These are phyloP conservation scores for Clarias gariepinus DNA, from an alignment of 2,113 vertebrate genomes.

Conservation along the genomic window DNA sequence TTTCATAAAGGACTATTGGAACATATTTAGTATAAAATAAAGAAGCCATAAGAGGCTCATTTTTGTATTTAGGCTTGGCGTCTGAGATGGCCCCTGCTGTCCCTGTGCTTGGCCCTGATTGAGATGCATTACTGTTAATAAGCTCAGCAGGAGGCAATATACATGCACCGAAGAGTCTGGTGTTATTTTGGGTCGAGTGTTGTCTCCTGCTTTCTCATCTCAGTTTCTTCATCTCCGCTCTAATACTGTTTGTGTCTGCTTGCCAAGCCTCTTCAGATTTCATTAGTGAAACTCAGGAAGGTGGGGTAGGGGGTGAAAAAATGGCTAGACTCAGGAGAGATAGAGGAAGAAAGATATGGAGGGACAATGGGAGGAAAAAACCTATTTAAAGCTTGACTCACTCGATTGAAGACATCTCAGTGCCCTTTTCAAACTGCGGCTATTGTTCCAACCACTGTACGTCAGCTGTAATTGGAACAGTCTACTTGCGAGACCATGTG, in stretches of 20 bases:
- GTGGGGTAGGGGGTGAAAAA: constrained; percentile 34
- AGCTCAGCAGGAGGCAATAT: constrained; percentile 36
- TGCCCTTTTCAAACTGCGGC: constrained; percentile 60
- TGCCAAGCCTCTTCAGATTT: constrained; percentile 75
- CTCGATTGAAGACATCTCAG: constrained; percentile 70
- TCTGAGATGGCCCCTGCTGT: constrained; percentile 25
- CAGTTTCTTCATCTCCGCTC: constrained; percentile 71
- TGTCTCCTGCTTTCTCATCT: constrained; percentile 70
- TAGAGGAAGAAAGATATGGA: constrained; percentile 11
- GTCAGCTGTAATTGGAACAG: constrained; percentile 57
- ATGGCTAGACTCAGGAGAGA: constrained; percentile 18
- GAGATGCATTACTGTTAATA: constrained; percentile 42
- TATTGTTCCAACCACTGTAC: constrained; percentile 52
- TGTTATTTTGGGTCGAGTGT: constrained; percentile 54
- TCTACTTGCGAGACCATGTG: constrained; percentile 33
- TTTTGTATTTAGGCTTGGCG: not conserved
- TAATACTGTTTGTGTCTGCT: constrained; percentile 74
- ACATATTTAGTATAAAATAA: constrained; percentile 23
- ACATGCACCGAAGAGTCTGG: constrained; percentile 34
- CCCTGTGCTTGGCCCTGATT: constrained; percentile 36
- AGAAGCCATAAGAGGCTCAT: constrained; percentile 6
- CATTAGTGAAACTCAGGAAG: constrained; percentile 63
- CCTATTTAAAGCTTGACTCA: constrained; percentile 66
- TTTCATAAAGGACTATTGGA: constrained; percentile 14
- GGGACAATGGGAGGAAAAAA: constrained; percentile 58